Evolutionary conservation across 2,113 vertebrate species (phyloP).

Genomic region (Pterophyllum scalare): DNA sequence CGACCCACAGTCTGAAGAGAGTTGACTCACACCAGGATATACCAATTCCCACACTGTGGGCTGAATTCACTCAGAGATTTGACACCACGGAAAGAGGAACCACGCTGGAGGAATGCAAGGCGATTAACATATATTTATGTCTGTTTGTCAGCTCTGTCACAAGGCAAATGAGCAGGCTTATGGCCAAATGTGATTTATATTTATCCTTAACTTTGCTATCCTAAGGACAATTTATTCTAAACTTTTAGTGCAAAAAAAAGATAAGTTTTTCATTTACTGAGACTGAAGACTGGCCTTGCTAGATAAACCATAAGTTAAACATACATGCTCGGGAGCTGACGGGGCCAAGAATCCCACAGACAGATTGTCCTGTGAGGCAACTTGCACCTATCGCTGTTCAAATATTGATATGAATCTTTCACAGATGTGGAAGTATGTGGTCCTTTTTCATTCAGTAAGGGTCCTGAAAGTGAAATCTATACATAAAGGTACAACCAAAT

Average conservation of each 20-base stretch:
- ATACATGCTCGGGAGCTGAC: background rate
- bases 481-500: background rate
- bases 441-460: background rate
- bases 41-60: conserved; percentile 69
- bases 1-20: conserved; percentile 75
- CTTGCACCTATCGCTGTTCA: background rate
- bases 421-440: background rate
- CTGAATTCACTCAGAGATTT: conserved; percentile 54
- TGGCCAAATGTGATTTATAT: background rate
- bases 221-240: background rate
- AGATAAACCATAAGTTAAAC: background rate
- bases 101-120: conserved; percentile 18
- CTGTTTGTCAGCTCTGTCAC: conserved; percentile 8
- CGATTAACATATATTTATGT: conserved; percentile 29
- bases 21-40: conserved; percentile 77
- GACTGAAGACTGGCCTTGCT: background rate
- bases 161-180: background rate
- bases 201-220: background rate
- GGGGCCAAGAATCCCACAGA: background rate
- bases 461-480: background rate
- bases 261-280: rapidly evolving
- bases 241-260: background rate
- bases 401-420: background rate
- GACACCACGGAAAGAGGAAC: conserved; percentile 40
- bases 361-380: background rate